Evolutionary conservation across 2,797 vertebrate species (phyloP), one percentile per base, ranked within the genome.

Genomic region (Okamejei kenojei): DNA sequence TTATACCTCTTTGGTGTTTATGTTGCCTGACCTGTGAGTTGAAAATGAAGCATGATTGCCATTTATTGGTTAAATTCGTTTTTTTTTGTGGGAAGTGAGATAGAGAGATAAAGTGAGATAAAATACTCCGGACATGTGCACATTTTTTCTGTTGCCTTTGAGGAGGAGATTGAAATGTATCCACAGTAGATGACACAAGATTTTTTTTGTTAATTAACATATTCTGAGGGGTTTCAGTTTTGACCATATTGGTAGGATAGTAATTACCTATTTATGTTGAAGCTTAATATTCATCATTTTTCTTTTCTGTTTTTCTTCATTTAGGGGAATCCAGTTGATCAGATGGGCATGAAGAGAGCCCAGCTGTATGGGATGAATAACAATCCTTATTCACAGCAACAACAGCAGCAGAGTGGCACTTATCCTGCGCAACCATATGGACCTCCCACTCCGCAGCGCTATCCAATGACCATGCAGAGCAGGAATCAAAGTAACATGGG

Each of bases 281-380:
- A 76, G 15, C 29, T 92, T 54, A 45, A 74, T 45, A 91, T n/a
- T n/a, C 54, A 54, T 58, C 2, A 29, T 10, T 92, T 76, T 45
- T 26, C 10, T 1, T 26, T 91, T 91, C 91, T 82, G n/a, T n/a
- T n/a, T n/a, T n/a, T 95, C 90, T 94, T 90, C 38, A 94, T 93
- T 71, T 96, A 99, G 98, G 97, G 97, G 95, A 95, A 96, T 26
- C 95, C 97, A 1, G 97, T 98, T 97, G 98, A 99, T 94, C 97
- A 98, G 2, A 97, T 98, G 97, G 96, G 96, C 93, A 98, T 99
- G 97, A 99, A 98, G 96, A 97, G 98, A 88, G 97, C 98, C 38
- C 98, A 98, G 96, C 94, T 98, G 93, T 99, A 98, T 0, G 96
- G 96, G 90, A 97, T 98, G 96, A 96, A 96, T 94, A 97, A 95